Percentiles rank a stretch among this genome's conserved stretches.
Evolutionary conservation across 2,113 vertebrate species (phyloP).

Genomic region (Poeciliopsis prolifica): DNA sequence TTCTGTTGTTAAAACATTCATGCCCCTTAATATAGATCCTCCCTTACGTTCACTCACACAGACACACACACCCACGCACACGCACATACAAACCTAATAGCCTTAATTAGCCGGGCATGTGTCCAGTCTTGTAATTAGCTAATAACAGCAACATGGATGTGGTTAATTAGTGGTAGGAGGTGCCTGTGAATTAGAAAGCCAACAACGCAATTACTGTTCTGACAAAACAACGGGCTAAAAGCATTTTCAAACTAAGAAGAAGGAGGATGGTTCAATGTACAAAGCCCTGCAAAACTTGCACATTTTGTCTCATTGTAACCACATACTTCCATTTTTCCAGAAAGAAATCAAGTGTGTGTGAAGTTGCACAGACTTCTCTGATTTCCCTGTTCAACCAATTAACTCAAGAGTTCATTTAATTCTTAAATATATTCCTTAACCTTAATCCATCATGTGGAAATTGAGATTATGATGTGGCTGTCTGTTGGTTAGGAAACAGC

Average conservation of each 20-base stretch:
- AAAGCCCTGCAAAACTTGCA: background rate
- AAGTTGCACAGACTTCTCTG: background rate
- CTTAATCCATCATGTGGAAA: too few relatives aligned
- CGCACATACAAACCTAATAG: constrained; percentile 55
- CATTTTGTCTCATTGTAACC: background rate
- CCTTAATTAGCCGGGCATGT: constrained; percentile 72
- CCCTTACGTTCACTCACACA: constrained; percentile 1
- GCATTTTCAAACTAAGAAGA: background rate
- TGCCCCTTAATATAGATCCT: constrained; percentile 44
- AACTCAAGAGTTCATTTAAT: too few relatives aligned
- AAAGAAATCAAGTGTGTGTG: background rate
- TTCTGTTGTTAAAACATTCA: constrained; percentile 67
- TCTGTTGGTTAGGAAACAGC: background rate
- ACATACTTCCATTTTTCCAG: background rate
- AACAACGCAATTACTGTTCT: constrained; percentile 51
- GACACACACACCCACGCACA: constrained; percentile 21
- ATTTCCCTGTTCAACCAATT: background rate
- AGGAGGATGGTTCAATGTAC: background rate
- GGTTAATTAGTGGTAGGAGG: constrained; percentile 75
- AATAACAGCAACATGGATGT: constrained; percentile 74
- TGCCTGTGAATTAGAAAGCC: constrained; percentile 57
- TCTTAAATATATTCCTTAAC: too few relatives aligned
- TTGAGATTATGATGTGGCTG: background rate
- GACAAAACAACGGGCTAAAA: constrained; percentile 6
- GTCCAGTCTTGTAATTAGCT: constrained; percentile 75